phyloP scores from a whole-genome alignment of 2,113 vertebrate genomes.

The Gnathonemus longibarbis region DNA sequence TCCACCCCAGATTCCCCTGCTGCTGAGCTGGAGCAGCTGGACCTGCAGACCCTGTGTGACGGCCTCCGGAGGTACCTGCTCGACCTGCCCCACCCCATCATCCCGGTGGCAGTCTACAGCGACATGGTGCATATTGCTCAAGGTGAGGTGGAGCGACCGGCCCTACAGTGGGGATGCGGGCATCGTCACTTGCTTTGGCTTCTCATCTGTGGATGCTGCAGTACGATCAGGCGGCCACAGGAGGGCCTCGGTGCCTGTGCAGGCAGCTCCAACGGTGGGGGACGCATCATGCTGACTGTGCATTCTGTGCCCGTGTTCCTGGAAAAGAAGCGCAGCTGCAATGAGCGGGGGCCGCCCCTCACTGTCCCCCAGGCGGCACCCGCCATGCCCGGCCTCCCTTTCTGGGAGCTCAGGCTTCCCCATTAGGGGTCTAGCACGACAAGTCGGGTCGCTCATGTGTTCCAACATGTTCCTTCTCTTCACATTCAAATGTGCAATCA shows the following conservation, averaged over 20 bases:
- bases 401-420: neutral
- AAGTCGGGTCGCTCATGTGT: neutral
- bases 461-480: neutral
- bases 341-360: neutral
- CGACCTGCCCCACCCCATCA: conserved; percentile 89
- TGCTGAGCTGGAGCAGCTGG: conserved; percentile 75
- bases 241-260: conserved; percentile 6
- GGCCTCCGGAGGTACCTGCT: conserved; percentile 80
- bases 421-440: neutral
- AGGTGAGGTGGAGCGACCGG: conserved; percentile 60
- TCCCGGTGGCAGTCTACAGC: conserved; percentile 70
- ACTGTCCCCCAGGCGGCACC: neutral
- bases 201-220: neutral
- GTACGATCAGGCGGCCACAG: conserved; percentile 14
- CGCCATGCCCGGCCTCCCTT: neutral
- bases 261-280: neutral
- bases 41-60: conserved; percentile 76
- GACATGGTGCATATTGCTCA: conserved; percentile 78
- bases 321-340: neutral
- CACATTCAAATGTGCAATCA: neutral
- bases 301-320: neutral
- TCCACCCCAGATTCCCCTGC: conserved; percentile 61
- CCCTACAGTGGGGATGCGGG: neutral
- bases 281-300: neutral
- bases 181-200: neutral